Conservation (phyloP, 2,113 vertebrate genomes). For the Rana temporaria region DNA sequence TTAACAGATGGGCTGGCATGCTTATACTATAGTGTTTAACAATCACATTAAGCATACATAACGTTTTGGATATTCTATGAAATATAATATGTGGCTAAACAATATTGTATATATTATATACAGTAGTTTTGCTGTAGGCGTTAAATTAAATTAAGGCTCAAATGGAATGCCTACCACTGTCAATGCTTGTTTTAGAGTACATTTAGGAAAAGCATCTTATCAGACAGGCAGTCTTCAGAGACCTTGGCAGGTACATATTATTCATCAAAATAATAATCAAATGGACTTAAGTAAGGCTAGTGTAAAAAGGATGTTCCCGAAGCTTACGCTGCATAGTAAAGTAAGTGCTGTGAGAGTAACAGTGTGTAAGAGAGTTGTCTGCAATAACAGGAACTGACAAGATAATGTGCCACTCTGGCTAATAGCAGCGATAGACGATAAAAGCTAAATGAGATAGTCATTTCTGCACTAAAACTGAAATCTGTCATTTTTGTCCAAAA, state of each 20-base stretch:
- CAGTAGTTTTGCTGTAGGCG: no score
- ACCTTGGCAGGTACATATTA: conserved; percentile 42
- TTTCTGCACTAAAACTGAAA: conserved; percentile 51
- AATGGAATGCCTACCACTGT: not conserved
- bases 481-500: conserved; percentile 49
- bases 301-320: conserved; percentile 24
- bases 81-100: no score
- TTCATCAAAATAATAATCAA: conserved; percentile 44
- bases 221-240: conserved; percentile 4
- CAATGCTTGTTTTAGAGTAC: not conserved
- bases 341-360: conserved; percentile 33
- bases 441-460: conserved; percentile 54
- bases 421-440: conserved; percentile 50
- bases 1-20: no score
- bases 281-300: conserved; percentile 5
- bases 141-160: not conserved
- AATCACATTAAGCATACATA: no score
- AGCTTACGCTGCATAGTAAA: conserved; percentile 26
- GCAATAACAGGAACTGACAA: conserved; percentile 47
- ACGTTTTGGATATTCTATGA: no score
- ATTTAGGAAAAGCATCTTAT: not conserved
- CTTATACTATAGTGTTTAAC: no score
- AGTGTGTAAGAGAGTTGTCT: conserved; percentile 38
- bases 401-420: conserved; percentile 56
- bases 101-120: no score